Evolutionary conservation across 2,888 invertebrate species (phyloP).

Genomic region (Drosophila flavopinicola): DNA sequence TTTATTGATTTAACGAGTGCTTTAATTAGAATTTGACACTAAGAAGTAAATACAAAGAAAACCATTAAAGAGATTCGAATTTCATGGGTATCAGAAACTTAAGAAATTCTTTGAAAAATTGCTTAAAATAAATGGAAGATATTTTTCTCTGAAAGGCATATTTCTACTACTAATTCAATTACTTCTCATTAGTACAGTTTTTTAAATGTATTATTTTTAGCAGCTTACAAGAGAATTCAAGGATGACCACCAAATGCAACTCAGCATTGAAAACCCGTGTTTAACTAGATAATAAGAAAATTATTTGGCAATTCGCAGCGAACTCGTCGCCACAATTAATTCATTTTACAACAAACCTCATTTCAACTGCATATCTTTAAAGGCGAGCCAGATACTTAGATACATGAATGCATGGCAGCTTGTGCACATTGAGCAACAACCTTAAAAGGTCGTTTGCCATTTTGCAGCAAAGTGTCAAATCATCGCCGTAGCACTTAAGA

Average conservation of each 20-base stretch:
- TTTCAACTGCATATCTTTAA: constrained; percentile 28
- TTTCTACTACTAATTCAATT: neutral
- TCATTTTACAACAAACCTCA: constrained; percentile 27
- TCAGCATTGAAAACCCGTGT: constrained; percentile 3
- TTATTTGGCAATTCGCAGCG: constrained; percentile 34
- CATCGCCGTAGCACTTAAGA: constrained; percentile 61
- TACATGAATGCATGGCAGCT: constrained; percentile 13
- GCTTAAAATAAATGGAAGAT: too few species aligned
- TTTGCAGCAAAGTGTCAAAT: constrained; percentile 70
- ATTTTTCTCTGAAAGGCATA: neutral
- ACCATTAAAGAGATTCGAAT: too few species aligned
- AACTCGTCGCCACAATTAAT: constrained; percentile 45
- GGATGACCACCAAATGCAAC: constrained; percentile 14
- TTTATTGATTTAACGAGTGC: constrained; percentile 13
- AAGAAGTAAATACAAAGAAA: neutral
- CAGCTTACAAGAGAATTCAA: constrained; percentile 16
- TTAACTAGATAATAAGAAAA: constrained; percentile 17
- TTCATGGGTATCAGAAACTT: too few species aligned
- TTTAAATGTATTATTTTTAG: neutral
- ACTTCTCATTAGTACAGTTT: neutral
- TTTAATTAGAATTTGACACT: constrained; percentile 10
- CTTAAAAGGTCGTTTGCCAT: constrained; percentile 74
- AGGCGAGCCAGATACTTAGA: constrained; percentile 23
- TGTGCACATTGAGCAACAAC: constrained; percentile 64
- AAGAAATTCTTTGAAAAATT: too few species aligned